Conservation (phyloP, 2,113 vertebrate species). For the Scartelaos histophorus region DNA sequence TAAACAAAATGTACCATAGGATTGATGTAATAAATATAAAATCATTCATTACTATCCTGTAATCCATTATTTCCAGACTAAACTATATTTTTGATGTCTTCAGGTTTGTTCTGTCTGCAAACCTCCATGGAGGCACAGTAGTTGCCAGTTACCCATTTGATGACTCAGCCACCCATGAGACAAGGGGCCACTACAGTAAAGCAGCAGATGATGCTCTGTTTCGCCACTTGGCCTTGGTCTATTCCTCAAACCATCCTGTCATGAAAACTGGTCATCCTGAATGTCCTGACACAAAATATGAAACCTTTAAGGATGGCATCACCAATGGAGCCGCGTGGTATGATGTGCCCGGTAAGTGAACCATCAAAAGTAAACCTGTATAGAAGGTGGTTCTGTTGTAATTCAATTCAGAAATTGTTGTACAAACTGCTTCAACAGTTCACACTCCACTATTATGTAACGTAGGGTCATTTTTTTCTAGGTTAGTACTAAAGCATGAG, state of each 20-base stretch:
- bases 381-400: not conserved
- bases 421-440: not conserved
- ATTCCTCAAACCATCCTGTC: constrained; percentile 86
- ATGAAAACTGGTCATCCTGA: constrained; percentile 91
- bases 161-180: constrained; percentile 81
- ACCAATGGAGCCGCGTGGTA: constrained; percentile 96
- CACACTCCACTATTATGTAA: not conserved
- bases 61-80: not conserved
- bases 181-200: constrained; percentile 83
- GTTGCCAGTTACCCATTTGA: constrained; percentile 98
- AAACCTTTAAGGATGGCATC: constrained; percentile 90
- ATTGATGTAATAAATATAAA: not conserved
- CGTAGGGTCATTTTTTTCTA: not conserved
- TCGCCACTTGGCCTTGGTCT: constrained; percentile 85
- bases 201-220: constrained; percentile 90
- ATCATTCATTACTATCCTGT: not conserved
- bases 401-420: too few relatives aligned
- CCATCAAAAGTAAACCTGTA: not conserved
- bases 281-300: constrained; percentile 75
- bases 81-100: not conserved
- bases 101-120: constrained; percentile 95
- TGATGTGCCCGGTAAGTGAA: constrained; percentile 85
- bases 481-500: not conserved
- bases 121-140: constrained; percentile 92
- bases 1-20: not conserved